A percentile compares a stretch with the other conserved stretches of the same genome.
Conservation (phyloP, 2,888 invertebrate genomes). For the Meloe dianella region DNA sequence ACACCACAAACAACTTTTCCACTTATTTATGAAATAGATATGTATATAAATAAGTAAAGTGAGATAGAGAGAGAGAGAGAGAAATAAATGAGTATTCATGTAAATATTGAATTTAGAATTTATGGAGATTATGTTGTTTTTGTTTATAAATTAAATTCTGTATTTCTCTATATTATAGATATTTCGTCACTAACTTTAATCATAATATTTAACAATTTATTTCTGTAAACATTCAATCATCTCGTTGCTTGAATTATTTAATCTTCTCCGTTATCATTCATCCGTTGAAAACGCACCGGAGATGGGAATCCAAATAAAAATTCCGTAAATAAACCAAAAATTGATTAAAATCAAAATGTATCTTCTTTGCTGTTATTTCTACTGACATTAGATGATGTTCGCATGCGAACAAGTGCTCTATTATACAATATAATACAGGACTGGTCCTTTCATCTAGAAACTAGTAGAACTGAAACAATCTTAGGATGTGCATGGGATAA, state of each 20-base stretch:
- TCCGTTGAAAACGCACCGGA: neutral
- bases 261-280: neutral
- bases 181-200: neutral
- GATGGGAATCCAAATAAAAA: neutral
- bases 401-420: no score
- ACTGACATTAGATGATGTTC: neutral
- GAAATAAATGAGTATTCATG: no score
- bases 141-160: neutral
- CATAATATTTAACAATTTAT: neutral
- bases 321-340: neutral
- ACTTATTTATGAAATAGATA: slow-evolving; percentile 1
- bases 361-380: neutral
- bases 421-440: no score
- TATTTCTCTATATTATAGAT: neutral
- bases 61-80: neutral
- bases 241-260: neutral
- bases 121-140: neutral
- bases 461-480: no score
- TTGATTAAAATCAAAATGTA: neutral
- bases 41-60: neutral
- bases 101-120: neutral
- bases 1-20: neutral
- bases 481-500: no score
- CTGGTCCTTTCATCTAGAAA: no score
- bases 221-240: neutral